Conservation (phyloP, 1,140 invertebrate genomes). For the Drosophila arizonae region DNA sequence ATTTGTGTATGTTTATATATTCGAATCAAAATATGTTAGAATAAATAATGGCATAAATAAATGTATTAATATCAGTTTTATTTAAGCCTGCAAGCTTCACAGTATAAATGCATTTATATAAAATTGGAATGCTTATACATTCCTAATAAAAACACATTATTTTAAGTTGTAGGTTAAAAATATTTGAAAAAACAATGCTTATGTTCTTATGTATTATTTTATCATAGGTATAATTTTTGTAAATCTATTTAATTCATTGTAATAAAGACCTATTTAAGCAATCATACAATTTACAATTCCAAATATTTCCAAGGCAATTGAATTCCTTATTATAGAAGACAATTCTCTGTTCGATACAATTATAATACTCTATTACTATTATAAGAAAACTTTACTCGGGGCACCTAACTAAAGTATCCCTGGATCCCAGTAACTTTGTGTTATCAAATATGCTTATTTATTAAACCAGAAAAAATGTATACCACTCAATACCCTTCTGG, state of each 20-base stretch:
- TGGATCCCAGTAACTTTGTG: too few species aligned
- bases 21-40: constrained; percentile 65
- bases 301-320: too few species aligned
- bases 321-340: too few species aligned
- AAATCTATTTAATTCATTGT: constrained; percentile 68
- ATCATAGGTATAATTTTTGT: constrained; percentile 71
- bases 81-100: constrained; percentile 65
- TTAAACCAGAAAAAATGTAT: too few species aligned
- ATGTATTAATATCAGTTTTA: constrained; percentile 49
- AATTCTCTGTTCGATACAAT: too few species aligned
- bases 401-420: too few species aligned
- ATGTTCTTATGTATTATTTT: constrained; percentile 66
- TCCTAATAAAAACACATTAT: constrained; percentile 41
- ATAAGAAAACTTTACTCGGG: too few species aligned
- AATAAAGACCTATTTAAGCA: constrained; percentile 66
- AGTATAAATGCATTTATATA: constrained; percentile 77
- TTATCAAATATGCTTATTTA: too few species aligned
- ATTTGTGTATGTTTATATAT: constrained; percentile 56
- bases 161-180: constrained; percentile 63
- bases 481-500: too few species aligned
- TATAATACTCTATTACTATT: too few species aligned
- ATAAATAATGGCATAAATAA: constrained; percentile 19
- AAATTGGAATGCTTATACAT: constrained; percentile 54
- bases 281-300: background rate
- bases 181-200: constrained; percentile 58